Evolutionary conservation across 2,113 vertebrate species (phyloP).

Genomic region (Bubalus kerabau): DNA sequence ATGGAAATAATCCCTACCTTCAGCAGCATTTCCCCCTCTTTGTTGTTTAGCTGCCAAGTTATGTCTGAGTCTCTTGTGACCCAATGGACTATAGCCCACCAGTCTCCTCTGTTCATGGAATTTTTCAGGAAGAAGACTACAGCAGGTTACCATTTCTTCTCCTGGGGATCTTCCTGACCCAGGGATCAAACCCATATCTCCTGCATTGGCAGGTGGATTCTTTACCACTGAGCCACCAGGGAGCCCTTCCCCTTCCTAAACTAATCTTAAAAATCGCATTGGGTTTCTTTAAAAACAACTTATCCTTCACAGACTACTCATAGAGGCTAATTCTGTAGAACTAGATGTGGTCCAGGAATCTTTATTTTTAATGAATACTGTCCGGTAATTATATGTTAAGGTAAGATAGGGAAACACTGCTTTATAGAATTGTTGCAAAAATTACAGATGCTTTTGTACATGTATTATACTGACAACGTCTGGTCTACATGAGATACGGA

Average conservation of each 20-base stretch:
- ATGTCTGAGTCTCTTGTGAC: not conserved
- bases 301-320: not conserved
- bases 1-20: not conserved
- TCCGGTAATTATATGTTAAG: not conserved
- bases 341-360: not conserved
- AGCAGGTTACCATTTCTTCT: not conserved
- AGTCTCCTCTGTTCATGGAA: not conserved
- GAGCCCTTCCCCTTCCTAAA: not conserved
- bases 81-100: not conserved
- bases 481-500: not conserved
- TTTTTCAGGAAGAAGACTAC: not conserved
- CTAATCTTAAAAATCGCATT: not conserved
- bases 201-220: not conserved
- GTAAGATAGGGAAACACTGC: not conserved
- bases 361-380: not conserved
- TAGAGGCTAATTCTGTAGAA: not conserved
- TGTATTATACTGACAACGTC: not conserved
- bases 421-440: not conserved
- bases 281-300: not conserved
- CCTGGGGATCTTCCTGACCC: not conserved
- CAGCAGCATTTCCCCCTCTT: not conserved
- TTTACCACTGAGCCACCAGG: not conserved
- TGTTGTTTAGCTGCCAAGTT: not conserved
- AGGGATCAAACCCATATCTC: not conserved
- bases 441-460: not conserved